Evolutionary conservation across 2,113 vertebrate genomes (phyloP).

Genomic region (Rhinichthys klamathensis): DNA sequence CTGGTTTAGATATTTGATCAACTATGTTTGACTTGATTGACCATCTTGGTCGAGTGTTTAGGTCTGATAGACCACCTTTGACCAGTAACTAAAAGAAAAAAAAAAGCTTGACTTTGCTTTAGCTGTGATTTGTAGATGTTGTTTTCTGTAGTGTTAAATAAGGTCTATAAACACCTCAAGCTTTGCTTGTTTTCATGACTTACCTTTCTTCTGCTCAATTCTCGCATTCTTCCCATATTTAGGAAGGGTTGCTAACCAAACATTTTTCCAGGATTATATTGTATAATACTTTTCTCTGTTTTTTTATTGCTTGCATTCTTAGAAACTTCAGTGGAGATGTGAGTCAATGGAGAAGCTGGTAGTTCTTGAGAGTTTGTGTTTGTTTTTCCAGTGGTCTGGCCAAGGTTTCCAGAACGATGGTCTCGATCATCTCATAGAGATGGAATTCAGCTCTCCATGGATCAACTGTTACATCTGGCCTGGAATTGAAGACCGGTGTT

Average conservation of each 20-base stretch:
- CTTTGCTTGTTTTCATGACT: too few species aligned
- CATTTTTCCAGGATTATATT: not conserved
- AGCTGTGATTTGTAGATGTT: not conserved
- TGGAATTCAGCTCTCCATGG: constrained; percentile 20
- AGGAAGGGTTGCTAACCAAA: not conserved
- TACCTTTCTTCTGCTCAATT: not conserved
- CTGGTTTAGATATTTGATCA: not conserved
- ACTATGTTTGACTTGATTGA: not conserved
- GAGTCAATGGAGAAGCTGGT: constrained; percentile 9
- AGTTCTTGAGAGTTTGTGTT: constrained; percentile 14
- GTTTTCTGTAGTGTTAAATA: not conserved
- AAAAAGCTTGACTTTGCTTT: not conserved
- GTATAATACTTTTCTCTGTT: not conserved
- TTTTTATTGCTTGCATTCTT: constrained; percentile 12
- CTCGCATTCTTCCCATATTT: not conserved
- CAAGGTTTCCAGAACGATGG: not conserved
- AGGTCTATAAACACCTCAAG: not conserved
- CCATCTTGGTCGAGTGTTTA: not conserved
- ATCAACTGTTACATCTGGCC: constrained; percentile 17
- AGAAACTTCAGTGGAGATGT: constrained; percentile 2
- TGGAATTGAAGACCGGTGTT: not conserved
- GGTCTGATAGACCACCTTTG: not conserved
- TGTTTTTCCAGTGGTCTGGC: constrained; percentile 27
- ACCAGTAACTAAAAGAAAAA: not conserved
- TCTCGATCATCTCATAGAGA: constrained; percentile 20